These are phyloP conservation scores for Acinonyx jubatus DNA, from an alignment of 2,113 vertebrate genomes.

Conservation along the genomic window DNA sequence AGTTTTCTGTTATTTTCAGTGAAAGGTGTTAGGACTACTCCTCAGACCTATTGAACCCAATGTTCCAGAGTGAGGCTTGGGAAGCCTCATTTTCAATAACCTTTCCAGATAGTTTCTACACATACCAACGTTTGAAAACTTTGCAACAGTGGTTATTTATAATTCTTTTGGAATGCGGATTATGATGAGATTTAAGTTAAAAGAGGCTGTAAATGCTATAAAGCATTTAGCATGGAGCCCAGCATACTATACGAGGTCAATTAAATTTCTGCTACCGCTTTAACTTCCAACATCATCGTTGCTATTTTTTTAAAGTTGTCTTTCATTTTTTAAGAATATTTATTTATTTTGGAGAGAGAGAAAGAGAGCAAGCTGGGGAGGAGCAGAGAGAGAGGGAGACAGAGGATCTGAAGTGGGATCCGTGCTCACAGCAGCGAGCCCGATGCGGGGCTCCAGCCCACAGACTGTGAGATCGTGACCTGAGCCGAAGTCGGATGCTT, in stretches of 20 bases:
- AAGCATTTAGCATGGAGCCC: neutral
- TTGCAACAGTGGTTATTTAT: neutral
- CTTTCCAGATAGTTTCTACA: slow-evolving; percentile 19
- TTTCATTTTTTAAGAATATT: neutral
- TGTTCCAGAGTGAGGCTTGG: neutral
- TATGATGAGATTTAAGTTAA: slow-evolving; percentile 22
- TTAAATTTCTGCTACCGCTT: neutral
- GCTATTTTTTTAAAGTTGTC: slow-evolving; percentile 46
- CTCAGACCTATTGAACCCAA: neutral
- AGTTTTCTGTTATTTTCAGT: slow-evolving; percentile 47
- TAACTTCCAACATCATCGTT: neutral
- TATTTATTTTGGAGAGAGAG: no score
- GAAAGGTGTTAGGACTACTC: neutral
- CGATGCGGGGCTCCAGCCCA: no score
- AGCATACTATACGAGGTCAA: neutral
- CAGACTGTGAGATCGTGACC: no score
- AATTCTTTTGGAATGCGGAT: neutral
- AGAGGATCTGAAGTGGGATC: no score
- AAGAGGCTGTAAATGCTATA: neutral
- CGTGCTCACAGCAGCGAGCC: no score
- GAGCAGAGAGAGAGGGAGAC: no score
- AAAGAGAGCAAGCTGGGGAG: no score
- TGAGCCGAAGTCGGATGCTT: no score
- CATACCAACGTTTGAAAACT: neutral
- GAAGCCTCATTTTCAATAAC: neutral